Conservation (phyloP, 2,797 vertebrate species). For the Anabacerthia variegaticeps region DNA sequence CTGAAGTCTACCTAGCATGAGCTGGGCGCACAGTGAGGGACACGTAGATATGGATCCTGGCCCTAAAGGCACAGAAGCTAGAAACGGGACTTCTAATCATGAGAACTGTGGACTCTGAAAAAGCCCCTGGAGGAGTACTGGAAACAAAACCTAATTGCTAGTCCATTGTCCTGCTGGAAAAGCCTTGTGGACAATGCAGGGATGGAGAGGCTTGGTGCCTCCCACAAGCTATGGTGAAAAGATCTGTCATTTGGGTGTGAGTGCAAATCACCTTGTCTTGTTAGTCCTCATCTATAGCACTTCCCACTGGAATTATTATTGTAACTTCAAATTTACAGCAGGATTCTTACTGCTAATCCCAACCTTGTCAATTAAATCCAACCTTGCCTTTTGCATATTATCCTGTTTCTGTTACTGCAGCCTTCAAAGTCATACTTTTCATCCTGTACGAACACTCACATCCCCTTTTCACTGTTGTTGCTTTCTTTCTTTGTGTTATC, state of each 20-base stretch:
- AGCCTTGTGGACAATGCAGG: neutral
- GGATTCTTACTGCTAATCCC: neutral
- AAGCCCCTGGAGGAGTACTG: neutral
- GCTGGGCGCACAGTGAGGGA: neutral
- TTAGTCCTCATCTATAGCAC: neutral
- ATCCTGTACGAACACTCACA: neutral
- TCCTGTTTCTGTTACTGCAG: neutral
- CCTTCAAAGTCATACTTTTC: neutral
- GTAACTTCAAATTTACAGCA: neutral
- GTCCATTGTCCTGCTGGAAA: neutral
- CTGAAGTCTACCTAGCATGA: neutral
- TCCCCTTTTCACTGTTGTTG: neutral
- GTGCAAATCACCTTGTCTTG: neutral
- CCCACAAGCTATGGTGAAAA: neutral
- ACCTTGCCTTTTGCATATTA: neutral
- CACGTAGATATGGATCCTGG: neutral
- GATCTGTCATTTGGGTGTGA: neutral
- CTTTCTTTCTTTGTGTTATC: neutral
- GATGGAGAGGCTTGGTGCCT: neutral
- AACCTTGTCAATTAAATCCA: too few relatives aligned
- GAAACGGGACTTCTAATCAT: neutral
- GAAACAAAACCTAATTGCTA: neutral
- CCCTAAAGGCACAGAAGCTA: neutral
- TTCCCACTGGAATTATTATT: neutral
- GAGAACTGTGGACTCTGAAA: neutral